Percentiles rank a stretch among this genome's conserved stretches.
phyloP scores from a whole-genome alignment of 2,888 invertebrate species.

The Drosophila stalkeri region DNA sequence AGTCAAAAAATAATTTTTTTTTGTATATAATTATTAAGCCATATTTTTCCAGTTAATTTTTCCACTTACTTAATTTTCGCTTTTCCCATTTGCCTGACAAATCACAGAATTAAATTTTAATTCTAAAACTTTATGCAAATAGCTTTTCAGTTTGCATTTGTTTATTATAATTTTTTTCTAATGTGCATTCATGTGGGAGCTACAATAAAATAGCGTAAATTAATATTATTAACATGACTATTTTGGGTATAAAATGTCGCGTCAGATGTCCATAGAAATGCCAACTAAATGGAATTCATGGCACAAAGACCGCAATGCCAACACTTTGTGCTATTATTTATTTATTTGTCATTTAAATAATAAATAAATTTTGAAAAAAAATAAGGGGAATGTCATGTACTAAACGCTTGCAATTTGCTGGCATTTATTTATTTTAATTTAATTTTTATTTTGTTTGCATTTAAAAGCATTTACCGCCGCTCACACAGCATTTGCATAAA shows the following conservation, averaged over 20 bases:
- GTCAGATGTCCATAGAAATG: slow-evolving; percentile 29
- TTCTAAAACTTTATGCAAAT: slow-evolving; percentile 34
- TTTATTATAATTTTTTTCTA: slow-evolving; percentile 2
- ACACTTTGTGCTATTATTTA: slow-evolving; percentile 65
- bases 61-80: slow-evolving; percentile 1
- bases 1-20: slow-evolving; percentile 3
- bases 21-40: not conserved
- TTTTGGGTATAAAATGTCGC: slow-evolving; percentile 17
- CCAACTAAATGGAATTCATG: slow-evolving; percentile 36
- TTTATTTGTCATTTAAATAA: slow-evolving; percentile 66
- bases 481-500: slow-evolving; percentile 67
- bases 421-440: slow-evolving; percentile 49
- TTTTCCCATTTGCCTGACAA: slow-evolving; percentile 4
- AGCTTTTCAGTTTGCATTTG: not conserved
- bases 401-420: slow-evolving; percentile 35
- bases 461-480: slow-evolving; percentile 48
- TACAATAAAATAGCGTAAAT: slow-evolving; percentile 14
- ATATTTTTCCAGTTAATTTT: not conserved
- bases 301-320: slow-evolving; percentile 37
- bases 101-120: slow-evolving; percentile 24
- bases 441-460: slow-evolving; percentile 25
- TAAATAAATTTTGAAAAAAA: slow-evolving; percentile 37
- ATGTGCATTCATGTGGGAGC: slow-evolving; percentile 6
- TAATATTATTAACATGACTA: slow-evolving; percentile 40
- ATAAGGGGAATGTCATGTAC: not conserved